These are phyloP conservation scores for Clamator glandarius DNA, from an alignment of 2,797 vertebrate genomes.

Conservation along the genomic window DNA sequence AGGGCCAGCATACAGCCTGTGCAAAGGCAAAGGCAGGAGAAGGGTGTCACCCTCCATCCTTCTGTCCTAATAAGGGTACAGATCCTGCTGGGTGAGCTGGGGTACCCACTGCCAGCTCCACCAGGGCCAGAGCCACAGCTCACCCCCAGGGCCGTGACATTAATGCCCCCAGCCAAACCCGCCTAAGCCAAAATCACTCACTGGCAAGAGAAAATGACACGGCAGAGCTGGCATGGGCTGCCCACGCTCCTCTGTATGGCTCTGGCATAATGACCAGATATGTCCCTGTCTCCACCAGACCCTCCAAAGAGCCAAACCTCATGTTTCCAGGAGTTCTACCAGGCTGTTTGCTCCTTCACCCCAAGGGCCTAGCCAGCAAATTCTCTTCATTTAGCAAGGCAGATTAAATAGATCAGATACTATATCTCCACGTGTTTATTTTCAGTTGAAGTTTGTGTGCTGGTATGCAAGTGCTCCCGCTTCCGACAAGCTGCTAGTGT, in stretches of 20 bases:
- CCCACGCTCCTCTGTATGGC: neutral
- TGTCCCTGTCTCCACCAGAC: neutral
- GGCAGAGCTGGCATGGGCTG: neutral
- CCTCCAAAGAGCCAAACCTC: neutral
- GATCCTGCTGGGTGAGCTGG: neutral
- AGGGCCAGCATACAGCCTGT: constrained; percentile 94
- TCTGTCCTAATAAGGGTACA: neutral
- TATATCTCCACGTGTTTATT: neutral
- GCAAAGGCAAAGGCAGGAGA: neutral
- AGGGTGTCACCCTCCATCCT: neutral
- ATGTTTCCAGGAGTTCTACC: neutral
- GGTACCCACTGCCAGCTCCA: neutral
- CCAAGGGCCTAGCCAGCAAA: neutral
- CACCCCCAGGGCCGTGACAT: rapidly evolving
- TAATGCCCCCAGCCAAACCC: neutral
- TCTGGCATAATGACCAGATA: rapidly evolving
- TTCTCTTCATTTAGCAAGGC: neutral
- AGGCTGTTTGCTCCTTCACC: neutral
- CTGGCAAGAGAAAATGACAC: rapidly evolving
- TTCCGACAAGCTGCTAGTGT: neutral
- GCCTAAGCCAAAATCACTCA: neutral
- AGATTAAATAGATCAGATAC: neutral
- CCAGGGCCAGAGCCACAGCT: neutral
- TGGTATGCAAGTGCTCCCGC: neutral
- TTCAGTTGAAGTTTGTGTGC: neutral